These are phyloP conservation scores for Hylaeus anthracinus DNA, from an alignment of 1,140 invertebrate genomes.

Conservation along the genomic window DNA sequence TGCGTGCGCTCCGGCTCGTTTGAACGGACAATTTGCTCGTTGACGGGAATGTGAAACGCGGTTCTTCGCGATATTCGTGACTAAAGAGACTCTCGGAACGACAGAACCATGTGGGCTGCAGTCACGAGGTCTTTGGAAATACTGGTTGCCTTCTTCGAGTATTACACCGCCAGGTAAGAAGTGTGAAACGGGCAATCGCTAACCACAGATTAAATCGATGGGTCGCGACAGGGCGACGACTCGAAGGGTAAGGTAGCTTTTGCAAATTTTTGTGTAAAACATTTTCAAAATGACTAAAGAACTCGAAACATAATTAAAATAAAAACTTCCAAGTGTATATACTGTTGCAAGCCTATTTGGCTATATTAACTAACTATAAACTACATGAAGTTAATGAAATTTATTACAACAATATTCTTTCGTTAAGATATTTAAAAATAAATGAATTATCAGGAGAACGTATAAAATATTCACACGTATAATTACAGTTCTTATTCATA, in stretches of 20 bases:
- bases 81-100: slow-evolving; percentile 26
- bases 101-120: slow-evolving; percentile 86
- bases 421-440: background rate
- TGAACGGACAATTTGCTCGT: background rate
- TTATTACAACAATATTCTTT: too few relatives aligned
- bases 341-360: too few relatives aligned
- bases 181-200: slow-evolving; percentile 8
- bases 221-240: too few relatives aligned
- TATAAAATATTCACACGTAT: too few relatives aligned
- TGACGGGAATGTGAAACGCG: slow-evolving; percentile 4
- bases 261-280: too few relatives aligned
- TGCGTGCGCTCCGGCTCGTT: background rate
- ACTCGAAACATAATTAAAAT: too few relatives aligned
- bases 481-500: background rate
- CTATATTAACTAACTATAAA: too few relatives aligned
- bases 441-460: too few relatives aligned
- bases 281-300: too few relatives aligned
- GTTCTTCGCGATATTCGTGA: background rate
- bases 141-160: slow-evolving; percentile 89
- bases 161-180: slow-evolving; percentile 87
- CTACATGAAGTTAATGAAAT: too few relatives aligned
- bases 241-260: too few relatives aligned
- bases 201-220: background rate
- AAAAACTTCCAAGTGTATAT: too few relatives aligned
- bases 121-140: slow-evolving; percentile 89